Evolutionary conservation across 2,888 invertebrate genomes (phyloP).

Genomic region (Petrolisthes cinctipes): DNA sequence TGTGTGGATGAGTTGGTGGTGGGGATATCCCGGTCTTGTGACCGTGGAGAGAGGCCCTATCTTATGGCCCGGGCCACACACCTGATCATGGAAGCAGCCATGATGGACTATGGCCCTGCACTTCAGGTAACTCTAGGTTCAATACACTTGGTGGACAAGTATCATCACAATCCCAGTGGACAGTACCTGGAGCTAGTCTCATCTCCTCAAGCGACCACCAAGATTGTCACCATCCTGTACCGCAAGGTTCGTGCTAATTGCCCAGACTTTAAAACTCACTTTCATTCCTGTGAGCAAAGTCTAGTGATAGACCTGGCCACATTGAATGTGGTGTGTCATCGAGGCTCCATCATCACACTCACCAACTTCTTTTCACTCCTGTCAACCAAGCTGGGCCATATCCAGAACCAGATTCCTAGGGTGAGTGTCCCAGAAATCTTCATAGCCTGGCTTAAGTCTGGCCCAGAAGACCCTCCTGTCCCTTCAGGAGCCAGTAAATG

Average conservation of each 20-base stretch:
- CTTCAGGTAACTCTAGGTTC: conserved; percentile 79
- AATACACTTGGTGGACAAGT: conserved; percentile 80
- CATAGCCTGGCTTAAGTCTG: conserved; percentile 51
- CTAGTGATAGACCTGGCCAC: conserved; percentile 79
- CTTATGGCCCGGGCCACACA: conserved; percentile 80
- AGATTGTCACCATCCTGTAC: conserved; percentile 79
- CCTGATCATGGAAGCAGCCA: conserved; percentile 78
- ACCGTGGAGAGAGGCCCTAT: conserved; percentile 80
- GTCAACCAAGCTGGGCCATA: conserved; percentile 48
- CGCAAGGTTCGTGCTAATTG: conserved; percentile 85
- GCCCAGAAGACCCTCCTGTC: conserved; percentile 77
- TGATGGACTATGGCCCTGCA: conserved; percentile 84
- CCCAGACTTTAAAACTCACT: conserved; percentile 85
- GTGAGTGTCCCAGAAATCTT: conserved; percentile 66
- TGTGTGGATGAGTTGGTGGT: conserved; percentile 80
- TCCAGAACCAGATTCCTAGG: conserved; percentile 45
- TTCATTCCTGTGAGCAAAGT: conserved; percentile 84
- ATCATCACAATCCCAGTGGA: conserved; percentile 81
- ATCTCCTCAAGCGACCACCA: conserved; percentile 70
- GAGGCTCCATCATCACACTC: conserved; percentile 80
- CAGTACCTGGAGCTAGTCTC: conserved; percentile 82
- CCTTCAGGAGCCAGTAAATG: conserved; percentile 78
- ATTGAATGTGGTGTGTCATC: conserved; percentile 78
- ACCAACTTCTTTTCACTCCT: conserved; percentile 75
- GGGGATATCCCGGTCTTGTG: conserved; percentile 77